Conservation (phyloP, 1,140 invertebrate genomes). For the Neocloeon triangulifer region DNA sequence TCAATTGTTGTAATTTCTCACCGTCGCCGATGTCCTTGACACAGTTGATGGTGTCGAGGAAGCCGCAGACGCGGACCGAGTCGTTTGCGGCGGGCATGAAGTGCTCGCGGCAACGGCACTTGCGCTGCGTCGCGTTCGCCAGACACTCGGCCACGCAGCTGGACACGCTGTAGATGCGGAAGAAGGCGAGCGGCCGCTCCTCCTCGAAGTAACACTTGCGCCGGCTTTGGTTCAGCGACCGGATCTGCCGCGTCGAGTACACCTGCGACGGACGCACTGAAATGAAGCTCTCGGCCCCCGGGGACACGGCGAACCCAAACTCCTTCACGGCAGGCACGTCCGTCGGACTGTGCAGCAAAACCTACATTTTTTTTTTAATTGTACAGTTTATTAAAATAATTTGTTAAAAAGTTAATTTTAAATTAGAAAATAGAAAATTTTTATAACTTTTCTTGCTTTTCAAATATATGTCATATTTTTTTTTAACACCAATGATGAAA, state of each 20-base stretch:
- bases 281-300: slow-evolving; percentile 40
- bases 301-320: slow-evolving; percentile 38
- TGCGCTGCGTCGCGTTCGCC: slow-evolving; percentile 32
- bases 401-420: no score
- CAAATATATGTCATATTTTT: no score
- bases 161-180: slow-evolving; percentile 45
- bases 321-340: slow-evolving; percentile 53
- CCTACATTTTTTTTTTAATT: no score
- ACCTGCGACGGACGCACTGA: slow-evolving; percentile 28
- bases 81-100: slow-evolving; percentile 21
- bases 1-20: no score
- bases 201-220: slow-evolving; percentile 45
- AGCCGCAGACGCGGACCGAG: not conserved
- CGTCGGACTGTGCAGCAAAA: slow-evolving; percentile 45
- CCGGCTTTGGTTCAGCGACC: not conserved
- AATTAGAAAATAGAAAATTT: no score
- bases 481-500: no score
- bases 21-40: slow-evolving; percentile 1
- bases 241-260: not conserved
- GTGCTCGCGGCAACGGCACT: slow-evolving; percentile 40
- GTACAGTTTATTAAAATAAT: no score
- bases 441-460: no score
- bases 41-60: not conserved
- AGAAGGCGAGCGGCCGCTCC: slow-evolving; percentile 44
- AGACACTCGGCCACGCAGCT: slow-evolving; percentile 51